Percentiles rank a stretch among this genome's conserved stretches.
Evolutionary conservation across 2,888 invertebrate species (phyloP).

Genomic region (Coenonympha glycerion): DNA sequence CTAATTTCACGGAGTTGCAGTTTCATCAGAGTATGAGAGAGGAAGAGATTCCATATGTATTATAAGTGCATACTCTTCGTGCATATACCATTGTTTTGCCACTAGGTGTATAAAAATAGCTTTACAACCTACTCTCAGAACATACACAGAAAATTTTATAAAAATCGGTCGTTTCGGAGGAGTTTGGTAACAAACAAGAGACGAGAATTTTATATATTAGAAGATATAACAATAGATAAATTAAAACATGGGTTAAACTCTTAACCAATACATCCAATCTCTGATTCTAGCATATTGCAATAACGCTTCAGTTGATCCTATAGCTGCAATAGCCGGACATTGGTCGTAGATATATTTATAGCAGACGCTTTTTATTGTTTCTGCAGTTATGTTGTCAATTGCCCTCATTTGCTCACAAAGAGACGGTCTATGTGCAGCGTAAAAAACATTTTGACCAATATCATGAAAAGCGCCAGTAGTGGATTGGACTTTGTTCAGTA

Average conservation of each 20-base stretch:
- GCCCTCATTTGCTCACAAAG: slow-evolving; percentile 88
- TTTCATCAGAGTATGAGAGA: no score
- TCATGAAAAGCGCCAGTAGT: slow-evolving; percentile 95
- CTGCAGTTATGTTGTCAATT: slow-evolving; percentile 85
- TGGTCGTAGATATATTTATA: slow-evolving; percentile 92
- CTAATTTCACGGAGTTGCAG: no score
- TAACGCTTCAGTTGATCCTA: slow-evolving; percentile 90
- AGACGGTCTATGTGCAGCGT: slow-evolving; percentile 90
- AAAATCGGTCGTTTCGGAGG: background rate
- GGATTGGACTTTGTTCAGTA: slow-evolving; percentile 90
- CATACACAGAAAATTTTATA: no score
- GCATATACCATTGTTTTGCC: no score
- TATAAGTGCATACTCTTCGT: no score
- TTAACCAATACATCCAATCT: slow-evolving; percentile 72
- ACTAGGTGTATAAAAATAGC: no score
- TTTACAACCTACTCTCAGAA: no score
- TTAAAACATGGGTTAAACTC: slow-evolving; percentile 36
- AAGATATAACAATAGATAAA: no score
- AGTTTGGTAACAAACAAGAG: no score
- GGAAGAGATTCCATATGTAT: no score
- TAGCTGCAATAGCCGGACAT: slow-evolving; percentile 93
- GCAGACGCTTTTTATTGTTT: slow-evolving; percentile 84
- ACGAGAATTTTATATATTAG: no score
- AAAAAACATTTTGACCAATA: slow-evolving; percentile 94
- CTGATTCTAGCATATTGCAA: slow-evolving; percentile 88